Conservation (phyloP, 2,797 vertebrate genomes). For the Graptemys geographica region DNA sequence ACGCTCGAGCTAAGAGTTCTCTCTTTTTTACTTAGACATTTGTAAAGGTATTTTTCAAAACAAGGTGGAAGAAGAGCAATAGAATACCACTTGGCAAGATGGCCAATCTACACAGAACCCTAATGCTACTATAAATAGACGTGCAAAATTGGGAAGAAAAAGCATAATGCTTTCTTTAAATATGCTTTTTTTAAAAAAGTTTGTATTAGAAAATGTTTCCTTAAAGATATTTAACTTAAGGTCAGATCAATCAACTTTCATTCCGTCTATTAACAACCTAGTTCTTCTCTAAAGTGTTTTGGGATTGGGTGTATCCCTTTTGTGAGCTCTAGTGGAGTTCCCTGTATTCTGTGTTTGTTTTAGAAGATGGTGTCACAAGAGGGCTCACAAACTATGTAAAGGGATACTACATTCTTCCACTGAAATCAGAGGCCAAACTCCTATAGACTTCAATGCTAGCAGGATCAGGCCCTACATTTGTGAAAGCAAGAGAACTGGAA, state of each 20-base stretch:
- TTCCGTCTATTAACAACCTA: not conserved
- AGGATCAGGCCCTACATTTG: not conserved
- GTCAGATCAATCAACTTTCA: not conserved
- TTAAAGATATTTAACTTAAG: not conserved
- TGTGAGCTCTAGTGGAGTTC: not conserved
- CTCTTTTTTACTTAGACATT: not conserved
- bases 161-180: not conserved
- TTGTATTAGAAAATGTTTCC: not conserved
- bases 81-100: conserved; percentile 8
- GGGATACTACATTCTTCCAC: not conserved
- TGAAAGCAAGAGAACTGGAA: not conserved
- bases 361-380: not conserved
- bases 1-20: not conserved
- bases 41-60: not conserved
- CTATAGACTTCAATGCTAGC: not conserved
- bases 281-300: not conserved
- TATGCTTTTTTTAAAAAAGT: not conserved
- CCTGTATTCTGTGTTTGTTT: not conserved
- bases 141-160: not conserved
- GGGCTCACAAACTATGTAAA: not conserved
- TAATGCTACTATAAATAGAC: not conserved
- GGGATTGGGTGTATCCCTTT: not conserved
- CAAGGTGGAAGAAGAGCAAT: not conserved
- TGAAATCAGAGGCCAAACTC: conserved; percentile 5
- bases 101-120: not conserved